These are phyloP conservation scores for Drosophila limbata DNA, from an alignment of 2,888 invertebrate genomes.

Conservation along the genomic window DNA sequence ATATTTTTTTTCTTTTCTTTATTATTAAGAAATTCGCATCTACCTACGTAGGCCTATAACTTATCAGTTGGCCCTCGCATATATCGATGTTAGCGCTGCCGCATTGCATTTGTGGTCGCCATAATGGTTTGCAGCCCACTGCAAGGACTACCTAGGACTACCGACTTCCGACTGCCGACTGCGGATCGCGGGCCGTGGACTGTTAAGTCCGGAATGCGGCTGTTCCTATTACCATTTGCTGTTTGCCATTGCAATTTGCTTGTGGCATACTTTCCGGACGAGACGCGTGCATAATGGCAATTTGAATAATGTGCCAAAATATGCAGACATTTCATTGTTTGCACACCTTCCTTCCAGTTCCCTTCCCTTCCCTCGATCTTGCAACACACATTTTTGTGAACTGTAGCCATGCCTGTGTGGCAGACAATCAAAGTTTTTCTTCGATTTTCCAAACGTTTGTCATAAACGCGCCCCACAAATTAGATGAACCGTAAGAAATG, in stretches of 20 bases:
- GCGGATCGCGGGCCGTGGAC: conserved; percentile 16
- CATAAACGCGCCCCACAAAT: conserved; percentile 45
- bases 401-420: not conserved
- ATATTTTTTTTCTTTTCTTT: too few species aligned
- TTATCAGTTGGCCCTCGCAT: not conserved
- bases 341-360: not conserved
- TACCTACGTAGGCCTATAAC: not conserved
- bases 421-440: conserved; percentile 48
- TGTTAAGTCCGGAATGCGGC: conserved; percentile 28
- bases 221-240: conserved; percentile 38
- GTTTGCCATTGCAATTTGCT: conserved; percentile 51
- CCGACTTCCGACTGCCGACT: not conserved
- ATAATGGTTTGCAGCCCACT: conserved; percentile 48
- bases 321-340: conserved; percentile 77
- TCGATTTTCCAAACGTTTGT: conserved; percentile 44
- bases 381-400: not conserved
- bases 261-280: conserved; percentile 59
- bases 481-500: conserved; percentile 32
- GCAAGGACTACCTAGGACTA: conserved; percentile 1
- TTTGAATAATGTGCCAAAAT: conserved; percentile 80
- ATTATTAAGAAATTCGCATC: not conserved
- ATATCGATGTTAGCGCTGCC: conserved; percentile 23
- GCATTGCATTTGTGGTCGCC: conserved; percentile 73
- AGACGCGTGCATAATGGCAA: conserved; percentile 76
- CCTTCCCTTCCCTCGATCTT: not conserved